phyloP scores from a whole-genome alignment of 2,888 invertebrate genomes.

The Standfussiana lucernea region DNA sequence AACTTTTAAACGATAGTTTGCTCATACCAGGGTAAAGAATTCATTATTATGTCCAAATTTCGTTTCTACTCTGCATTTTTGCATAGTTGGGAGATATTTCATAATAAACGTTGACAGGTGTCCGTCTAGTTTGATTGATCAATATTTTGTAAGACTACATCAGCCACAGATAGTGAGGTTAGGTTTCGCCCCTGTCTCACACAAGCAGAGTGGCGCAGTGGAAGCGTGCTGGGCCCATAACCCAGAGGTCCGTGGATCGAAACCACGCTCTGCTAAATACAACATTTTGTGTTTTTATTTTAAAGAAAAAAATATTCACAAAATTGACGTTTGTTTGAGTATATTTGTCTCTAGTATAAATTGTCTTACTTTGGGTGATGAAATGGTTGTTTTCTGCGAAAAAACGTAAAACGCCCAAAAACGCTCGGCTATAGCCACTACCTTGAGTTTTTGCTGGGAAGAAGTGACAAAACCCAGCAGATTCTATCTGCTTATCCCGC shows the following conservation, averaged over 20 bases:
- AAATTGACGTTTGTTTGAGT: not conserved
- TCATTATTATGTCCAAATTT: too few relatives aligned
- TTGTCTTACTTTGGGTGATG: too few relatives aligned
- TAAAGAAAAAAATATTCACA: too few relatives aligned
- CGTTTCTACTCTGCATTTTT: too few relatives aligned
- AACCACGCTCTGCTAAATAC: conserved; percentile 93
- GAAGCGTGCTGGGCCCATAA: conserved; percentile 96
- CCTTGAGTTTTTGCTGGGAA: not conserved
- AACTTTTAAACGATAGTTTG: too few relatives aligned
- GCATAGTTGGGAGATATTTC: too few relatives aligned
- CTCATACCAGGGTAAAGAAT: too few relatives aligned
- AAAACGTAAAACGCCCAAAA: not conserved
- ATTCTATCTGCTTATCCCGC: too few relatives aligned
- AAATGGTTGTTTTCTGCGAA: not conserved
- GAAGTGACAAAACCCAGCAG: too few relatives aligned
- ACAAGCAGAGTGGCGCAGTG: conserved; percentile 94
- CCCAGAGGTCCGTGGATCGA: conserved; percentile 97
- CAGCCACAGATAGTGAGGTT: not conserved
- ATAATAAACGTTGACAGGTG: too few relatives aligned
- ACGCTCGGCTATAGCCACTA: not conserved
- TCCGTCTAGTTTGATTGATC: not conserved
- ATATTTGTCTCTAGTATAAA: not conserved
- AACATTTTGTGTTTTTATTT: too few relatives aligned
- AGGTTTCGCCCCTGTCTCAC: not conserved
- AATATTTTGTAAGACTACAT: conserved; percentile 1